Conservation (phyloP, 2,888 invertebrate genomes). For the Cerceris ruficornis region DNA sequence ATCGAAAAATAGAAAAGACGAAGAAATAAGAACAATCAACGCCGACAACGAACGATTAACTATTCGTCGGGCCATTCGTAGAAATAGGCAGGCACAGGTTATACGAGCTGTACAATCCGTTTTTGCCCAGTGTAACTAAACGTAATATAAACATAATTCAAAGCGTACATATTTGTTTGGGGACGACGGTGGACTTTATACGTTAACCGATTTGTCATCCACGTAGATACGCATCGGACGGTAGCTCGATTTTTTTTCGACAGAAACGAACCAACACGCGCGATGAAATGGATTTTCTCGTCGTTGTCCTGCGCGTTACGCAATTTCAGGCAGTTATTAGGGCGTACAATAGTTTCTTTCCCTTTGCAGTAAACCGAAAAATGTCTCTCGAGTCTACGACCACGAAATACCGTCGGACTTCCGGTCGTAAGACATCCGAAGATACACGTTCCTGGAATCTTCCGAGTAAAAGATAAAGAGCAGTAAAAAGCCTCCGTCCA, state of each 20-base stretch:
- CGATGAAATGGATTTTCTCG: neutral
- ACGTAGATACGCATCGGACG: slow-evolving; percentile 1
- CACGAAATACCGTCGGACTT: no score
- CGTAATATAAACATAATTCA: neutral
- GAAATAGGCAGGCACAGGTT: neutral
- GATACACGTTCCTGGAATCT: neutral
- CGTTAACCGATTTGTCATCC: slow-evolving; percentile 7
- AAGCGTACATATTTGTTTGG: neutral
- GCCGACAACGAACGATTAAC: no score
- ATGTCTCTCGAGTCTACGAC: no score
- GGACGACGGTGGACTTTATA: neutral
- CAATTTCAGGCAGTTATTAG: neutral
- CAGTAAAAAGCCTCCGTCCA: neutral
- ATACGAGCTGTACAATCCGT: neutral
- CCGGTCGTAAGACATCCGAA: no score
- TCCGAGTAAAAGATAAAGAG: neutral
- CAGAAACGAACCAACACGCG: neutral
- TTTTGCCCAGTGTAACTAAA: neutral
- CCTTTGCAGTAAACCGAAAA: no score
- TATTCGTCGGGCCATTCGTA: no score
- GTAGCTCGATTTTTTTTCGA: slow-evolving; percentile 1
- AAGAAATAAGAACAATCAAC: no score
- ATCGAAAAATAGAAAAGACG: no score
- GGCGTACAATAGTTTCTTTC: no score
- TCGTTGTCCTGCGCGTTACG: neutral